A percentile compares a stretch with the other conserved stretches of the same genome.
Evolutionary conservation across 1,140 invertebrate species (phyloP).

Genomic region (Cotesia chilonis): DNA sequence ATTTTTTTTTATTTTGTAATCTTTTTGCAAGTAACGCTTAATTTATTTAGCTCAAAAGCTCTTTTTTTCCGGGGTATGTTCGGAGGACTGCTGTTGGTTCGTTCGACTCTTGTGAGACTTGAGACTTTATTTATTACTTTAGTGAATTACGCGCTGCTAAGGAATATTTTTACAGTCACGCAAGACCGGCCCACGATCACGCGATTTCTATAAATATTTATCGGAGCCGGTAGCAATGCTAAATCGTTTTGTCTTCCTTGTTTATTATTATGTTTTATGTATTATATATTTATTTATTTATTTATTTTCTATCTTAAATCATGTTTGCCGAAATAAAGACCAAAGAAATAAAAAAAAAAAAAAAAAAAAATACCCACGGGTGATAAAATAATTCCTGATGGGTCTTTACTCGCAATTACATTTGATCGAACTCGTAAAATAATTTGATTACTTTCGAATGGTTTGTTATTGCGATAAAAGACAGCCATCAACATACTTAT

Average conservation of each 20-base stretch:
- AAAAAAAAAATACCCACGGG: background rate
- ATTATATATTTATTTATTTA: slow-evolving; percentile 9
- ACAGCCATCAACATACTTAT: too few species aligned
- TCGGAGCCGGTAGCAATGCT: slow-evolving; percentile 36
- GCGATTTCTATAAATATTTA: slow-evolving; percentile 40
- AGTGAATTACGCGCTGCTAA: slow-evolving; percentile 36
- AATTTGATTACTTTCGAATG: too few species aligned
- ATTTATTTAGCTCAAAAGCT: slow-evolving; percentile 3
- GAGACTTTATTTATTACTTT: slow-evolving; percentile 36
- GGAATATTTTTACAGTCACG: slow-evolving; percentile 37
- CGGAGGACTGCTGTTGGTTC: background rate
- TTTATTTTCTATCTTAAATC: background rate
- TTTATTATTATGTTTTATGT: slow-evolving; percentile 22
- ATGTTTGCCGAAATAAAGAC: background rate
- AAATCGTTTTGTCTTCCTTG: slow-evolving; percentile 26
- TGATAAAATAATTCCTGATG: too few species aligned
- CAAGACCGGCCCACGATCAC: slow-evolving; percentile 35
- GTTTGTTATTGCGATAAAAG: too few species aligned
- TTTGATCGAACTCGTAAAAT: too few species aligned
- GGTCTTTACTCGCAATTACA: too few species aligned
- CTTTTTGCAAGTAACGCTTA: too few species aligned
- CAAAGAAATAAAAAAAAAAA: background rate
- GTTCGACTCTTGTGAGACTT: slow-evolving; percentile 20
- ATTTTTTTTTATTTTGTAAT: background rate
- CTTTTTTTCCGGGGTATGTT: background rate